Evolutionary conservation across 2,797 vertebrate genomes (phyloP).

Genomic region (Echiichthys vipera): DNA sequence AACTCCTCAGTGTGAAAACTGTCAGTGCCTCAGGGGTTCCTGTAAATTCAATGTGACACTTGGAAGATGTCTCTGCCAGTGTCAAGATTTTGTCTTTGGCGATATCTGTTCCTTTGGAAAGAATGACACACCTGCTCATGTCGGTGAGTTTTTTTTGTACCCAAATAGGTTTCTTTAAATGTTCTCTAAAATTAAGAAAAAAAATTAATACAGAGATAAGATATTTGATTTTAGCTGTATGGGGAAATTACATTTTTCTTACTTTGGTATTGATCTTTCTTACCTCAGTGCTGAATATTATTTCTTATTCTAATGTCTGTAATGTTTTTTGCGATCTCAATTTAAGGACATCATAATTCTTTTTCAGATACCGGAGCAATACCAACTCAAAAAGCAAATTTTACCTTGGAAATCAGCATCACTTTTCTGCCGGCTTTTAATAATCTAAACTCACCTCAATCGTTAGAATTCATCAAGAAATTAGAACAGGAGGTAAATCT

Average conservation of each 20-base stretch:
- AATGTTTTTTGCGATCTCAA: neutral
- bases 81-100: conserved; percentile 51
- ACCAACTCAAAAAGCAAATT: conserved; percentile 63
- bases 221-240: accelerated
- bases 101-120: conserved; percentile 39
- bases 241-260: neutral
- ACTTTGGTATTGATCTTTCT: neutral
- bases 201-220: accelerated
- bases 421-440: conserved; percentile 36
- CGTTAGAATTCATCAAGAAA: conserved; percentile 48
- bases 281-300: neutral
- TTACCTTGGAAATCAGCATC: conserved; percentile 63
- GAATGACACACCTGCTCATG: conserved; percentile 11
- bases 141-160: conserved; percentile 62
- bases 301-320: neutral
- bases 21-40: conserved; percentile 40
- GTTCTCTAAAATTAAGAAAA: neutral
- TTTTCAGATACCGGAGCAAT: conserved; percentile 52
- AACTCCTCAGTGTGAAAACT: conserved; percentile 54
- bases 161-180: neutral
- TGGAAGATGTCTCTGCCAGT: conserved; percentile 56
- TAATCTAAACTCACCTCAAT: conserved; percentile 49
- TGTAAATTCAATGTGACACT: conserved; percentile 54
- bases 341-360: neutral
- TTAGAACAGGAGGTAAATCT: conserved; percentile 60